A percentile compares a stretch with the other conserved stretches of the same genome.
phyloP scores from a whole-genome alignment of 2,797 vertebrate species.

The Coregonus ussuriensis region DNA sequence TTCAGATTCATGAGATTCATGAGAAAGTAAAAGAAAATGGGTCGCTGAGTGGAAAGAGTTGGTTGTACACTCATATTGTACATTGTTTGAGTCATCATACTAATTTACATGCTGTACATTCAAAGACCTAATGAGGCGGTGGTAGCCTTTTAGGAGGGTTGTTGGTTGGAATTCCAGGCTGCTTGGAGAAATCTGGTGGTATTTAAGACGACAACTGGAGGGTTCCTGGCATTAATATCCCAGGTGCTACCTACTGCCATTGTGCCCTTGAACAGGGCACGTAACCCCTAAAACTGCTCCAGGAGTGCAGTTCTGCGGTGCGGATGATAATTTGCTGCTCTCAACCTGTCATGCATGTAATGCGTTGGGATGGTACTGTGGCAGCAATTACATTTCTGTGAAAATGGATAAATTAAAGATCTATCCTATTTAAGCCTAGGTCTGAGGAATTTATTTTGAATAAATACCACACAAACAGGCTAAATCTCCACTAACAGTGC shows the following conservation, averaged over 20 bases:
- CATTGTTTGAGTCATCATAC: neutral
- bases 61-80: neutral
- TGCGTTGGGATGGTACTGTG: neutral
- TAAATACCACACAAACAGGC: neutral
- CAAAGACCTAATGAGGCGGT: neutral
- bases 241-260: neutral
- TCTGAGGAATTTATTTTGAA: neutral
- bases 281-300: neutral
- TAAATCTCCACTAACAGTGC: neutral
- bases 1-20: constrained; percentile 21
- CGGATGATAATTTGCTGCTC: neutral
- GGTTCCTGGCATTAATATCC: neutral
- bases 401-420: neutral
- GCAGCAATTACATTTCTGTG: constrained; percentile 3
- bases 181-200: neutral
- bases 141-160: neutral
- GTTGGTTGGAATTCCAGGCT: neutral
- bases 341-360: neutral
- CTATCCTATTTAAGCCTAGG: neutral
- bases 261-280: neutral
- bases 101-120: neutral
- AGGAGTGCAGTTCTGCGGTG: neutral
- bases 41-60: neutral
- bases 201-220: neutral
- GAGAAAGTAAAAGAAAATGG: constrained; percentile 3